Evolutionary conservation across 2,888 invertebrate species (phyloP).

Genomic region (Lasioglossum calceatum): DNA sequence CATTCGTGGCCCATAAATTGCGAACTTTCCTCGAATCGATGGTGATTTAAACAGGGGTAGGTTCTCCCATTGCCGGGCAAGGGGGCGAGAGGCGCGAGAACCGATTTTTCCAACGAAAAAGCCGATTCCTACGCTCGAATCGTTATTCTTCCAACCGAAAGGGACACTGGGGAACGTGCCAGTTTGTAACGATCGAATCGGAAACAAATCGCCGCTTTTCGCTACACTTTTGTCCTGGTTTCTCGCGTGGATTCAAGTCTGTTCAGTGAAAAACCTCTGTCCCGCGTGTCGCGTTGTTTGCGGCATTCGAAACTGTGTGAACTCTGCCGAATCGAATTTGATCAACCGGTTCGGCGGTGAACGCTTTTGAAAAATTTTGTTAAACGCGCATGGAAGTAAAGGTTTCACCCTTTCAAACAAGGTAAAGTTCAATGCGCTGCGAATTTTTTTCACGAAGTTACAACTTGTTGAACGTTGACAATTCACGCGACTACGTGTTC

Average conservation of each 20-base stretch:
- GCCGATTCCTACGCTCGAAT: neutral
- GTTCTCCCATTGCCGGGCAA: neutral
- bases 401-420: neutral
- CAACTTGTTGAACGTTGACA: too few relatives aligned
- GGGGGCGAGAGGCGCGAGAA: neutral
- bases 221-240: neutral
- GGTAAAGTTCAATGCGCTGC: too few relatives aligned
- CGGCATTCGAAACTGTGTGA: neutral
- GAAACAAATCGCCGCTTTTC: conserved; percentile 43
- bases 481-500: neutral
- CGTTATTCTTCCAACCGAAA: neutral
- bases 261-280: neutral
- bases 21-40: conserved; percentile 22
- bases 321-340: neutral
- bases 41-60: conserved; percentile 36
- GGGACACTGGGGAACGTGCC: neutral
- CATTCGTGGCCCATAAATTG: conserved; percentile 26
- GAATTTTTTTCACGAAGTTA: too few relatives aligned
- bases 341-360: neutral
- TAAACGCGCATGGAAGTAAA: neutral
- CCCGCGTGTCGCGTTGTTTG: neutral
- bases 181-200: conserved; percentile 6
- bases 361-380: neutral
- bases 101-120: neutral
- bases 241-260: neutral